A percentile compares a stretch with the other conserved stretches of the same genome.
Conservation (phyloP, 2,797 vertebrate species). For the Neosilurus hyrtlii region DNA sequence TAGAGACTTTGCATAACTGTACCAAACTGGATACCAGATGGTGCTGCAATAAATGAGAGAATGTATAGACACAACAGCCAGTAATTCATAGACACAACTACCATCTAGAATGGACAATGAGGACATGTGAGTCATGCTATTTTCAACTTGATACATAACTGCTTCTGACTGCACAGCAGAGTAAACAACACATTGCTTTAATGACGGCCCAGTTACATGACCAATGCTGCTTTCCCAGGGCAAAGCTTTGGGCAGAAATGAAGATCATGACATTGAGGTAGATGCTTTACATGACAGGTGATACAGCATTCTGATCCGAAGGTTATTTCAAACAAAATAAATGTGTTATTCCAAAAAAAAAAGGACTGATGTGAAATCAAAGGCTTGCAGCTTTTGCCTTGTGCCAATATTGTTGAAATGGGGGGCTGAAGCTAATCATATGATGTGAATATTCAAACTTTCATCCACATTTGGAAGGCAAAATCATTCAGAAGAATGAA, state of each 20-base stretch:
- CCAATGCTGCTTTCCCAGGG: conserved; percentile 33
- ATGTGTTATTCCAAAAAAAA: not conserved
- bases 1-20: conserved; percentile 23
- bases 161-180: conserved; percentile 31
- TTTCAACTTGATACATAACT: conserved; percentile 31
- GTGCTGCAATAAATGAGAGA: not conserved
- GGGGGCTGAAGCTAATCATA: conserved; percentile 3
- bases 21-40: not conserved
- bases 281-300: conserved; percentile 62
- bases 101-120: conserved; percentile 10
- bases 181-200: conserved; percentile 38
- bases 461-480: conserved; percentile 52
- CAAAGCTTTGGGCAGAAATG: conserved; percentile 62
- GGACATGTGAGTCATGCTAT: conserved; percentile 36
- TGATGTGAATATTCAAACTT: conserved; percentile 28
- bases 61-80: conserved; percentile 17
- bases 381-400: conserved; percentile 25
- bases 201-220: conserved; percentile 37
- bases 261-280: conserved; percentile 71
- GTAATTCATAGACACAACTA: conserved; percentile 10
- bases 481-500: conserved; percentile 44
- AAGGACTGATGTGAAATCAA: conserved; percentile 35
- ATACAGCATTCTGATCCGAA: conserved; percentile 71
- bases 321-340: conserved; percentile 43
- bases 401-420: conserved; percentile 22